Conservation (phyloP, 2,888 invertebrate genomes). For the Platerodrilus igneus region DNA sequence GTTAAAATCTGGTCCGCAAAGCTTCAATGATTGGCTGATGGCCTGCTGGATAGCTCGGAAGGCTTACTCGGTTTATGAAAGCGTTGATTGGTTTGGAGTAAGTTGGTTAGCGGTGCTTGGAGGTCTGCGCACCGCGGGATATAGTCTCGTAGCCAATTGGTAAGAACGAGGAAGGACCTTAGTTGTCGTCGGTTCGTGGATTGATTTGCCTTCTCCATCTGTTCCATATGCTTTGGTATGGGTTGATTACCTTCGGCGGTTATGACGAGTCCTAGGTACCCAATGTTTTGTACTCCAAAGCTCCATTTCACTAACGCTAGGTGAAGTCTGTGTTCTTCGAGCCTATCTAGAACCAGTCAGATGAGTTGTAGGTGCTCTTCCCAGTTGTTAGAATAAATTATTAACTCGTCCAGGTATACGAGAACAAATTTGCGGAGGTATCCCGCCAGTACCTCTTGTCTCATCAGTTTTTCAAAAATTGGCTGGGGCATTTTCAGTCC, state of each 20-base stretch:
- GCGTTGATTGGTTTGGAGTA: too few relatives aligned
- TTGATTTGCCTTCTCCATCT: conserved; percentile 3
- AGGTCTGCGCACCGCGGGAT: conserved; percentile 26
- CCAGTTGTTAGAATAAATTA: conserved; percentile 18
- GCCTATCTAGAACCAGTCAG: conserved; percentile 20
- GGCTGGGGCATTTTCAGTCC: conserved; percentile 32
- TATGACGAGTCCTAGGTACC: conserved; percentile 21
- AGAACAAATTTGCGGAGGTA: conserved; percentile 22
- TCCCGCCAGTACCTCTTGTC: conserved; percentile 26
- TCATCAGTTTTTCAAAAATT: conserved; percentile 34
- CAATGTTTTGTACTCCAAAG: conserved; percentile 13
- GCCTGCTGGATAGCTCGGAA: too few relatives aligned
- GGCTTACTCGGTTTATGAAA: too few relatives aligned
- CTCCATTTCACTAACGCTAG: conserved; percentile 19
- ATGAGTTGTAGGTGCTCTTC: conserved; percentile 26
- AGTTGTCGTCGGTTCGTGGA: conserved; percentile 19
- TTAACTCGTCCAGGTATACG: conserved; percentile 36
- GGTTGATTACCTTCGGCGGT: conserved; percentile 19
- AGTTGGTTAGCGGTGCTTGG: conserved; percentile 27
- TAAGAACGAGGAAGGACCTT: conserved; percentile 26
- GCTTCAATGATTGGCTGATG: too few relatives aligned
- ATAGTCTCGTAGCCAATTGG: conserved; percentile 31
- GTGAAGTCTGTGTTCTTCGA: conserved; percentile 19
- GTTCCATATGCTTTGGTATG: conserved; percentile 12
- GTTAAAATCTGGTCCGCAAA: too few relatives aligned